Conservation (phyloP, 2,113 vertebrate genomes). For the Daubentonia madagascariensis region DNA sequence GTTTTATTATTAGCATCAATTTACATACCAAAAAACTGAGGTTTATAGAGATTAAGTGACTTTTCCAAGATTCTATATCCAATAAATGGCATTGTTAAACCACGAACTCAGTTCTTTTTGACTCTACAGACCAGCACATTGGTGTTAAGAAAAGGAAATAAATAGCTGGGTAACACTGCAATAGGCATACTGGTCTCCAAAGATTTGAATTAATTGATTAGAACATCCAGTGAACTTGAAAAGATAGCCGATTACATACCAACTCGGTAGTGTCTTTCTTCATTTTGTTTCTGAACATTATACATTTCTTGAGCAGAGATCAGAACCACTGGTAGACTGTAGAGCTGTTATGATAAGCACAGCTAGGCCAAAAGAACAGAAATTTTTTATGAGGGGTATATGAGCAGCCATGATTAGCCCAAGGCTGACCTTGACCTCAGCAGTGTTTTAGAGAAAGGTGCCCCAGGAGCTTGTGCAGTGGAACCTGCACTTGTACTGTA, state of each 20-base stretch:
- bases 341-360: background rate
- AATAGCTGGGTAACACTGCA: background rate
- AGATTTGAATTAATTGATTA: background rate
- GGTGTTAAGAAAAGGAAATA: background rate
- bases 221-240: background rate
- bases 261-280: background rate
- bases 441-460: background rate
- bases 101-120: background rate
- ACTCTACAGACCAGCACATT: background rate
- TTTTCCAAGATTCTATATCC: background rate
- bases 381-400: background rate
- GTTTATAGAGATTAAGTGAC: background rate
- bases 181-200: background rate
- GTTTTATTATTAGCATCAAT: conserved; percentile 6
- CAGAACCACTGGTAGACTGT: background rate
- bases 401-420: background rate
- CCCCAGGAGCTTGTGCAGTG: background rate
- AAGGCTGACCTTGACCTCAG: background rate
- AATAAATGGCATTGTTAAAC: background rate
- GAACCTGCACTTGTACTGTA: background rate
- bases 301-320: background rate
- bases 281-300: background rate
- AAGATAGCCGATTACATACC: background rate
- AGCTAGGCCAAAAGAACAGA: background rate
- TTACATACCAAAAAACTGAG: background rate